Evolutionary conservation across 2,888 invertebrate species (phyloP), one percentile per base, ranked within the genome.

Genomic region (Ectobius pallidus): DNA sequence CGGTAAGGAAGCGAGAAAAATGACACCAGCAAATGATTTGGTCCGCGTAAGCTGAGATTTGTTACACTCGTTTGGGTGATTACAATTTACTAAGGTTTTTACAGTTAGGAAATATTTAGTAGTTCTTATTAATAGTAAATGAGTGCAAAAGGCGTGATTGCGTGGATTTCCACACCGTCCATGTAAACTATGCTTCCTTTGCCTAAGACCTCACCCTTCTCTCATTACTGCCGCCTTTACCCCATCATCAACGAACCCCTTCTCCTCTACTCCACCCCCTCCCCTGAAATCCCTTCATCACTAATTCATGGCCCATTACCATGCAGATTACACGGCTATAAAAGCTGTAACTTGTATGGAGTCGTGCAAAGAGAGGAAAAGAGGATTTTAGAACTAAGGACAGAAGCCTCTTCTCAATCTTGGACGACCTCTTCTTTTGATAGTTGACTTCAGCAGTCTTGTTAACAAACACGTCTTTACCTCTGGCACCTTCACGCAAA

Each of bases 281-380:
- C 46, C 65, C 30, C 65, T 42, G 18, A 42, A 65, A 39, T 46
- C 42, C 46, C 65, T 25, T 65, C 65, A 65, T 65, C 44, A 65
- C 65, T 65, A 65, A 65, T 44, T 65, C 65, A 65, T 65, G 65
- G 44, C 65, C 65, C 44, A 65, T 65, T 65, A 65, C 65, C 46
- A 65, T 65, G 65, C 65, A 65, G 46, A 65, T 65, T 65, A 65
- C 65, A 39, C 22, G 65, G 44, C 65, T 65, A 65, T 65, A 65
- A 44, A 65, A 61, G 65, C 44, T 46, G 63, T 42, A 63, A 42
- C 22, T 63, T 63, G 42, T 42, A 39, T 63, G 55, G 20, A 55
- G 25, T 22, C 22, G 55, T 16, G 25, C 55, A 22, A 55, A 6
- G 3, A 14, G 22, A 55, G 27, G 27, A 55, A 55, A 16, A 14